These are phyloP conservation scores for Oplegnathus fasciatus DNA, from an alignment of 2,113 vertebrate genomes.

Conservation along the genomic window DNA sequence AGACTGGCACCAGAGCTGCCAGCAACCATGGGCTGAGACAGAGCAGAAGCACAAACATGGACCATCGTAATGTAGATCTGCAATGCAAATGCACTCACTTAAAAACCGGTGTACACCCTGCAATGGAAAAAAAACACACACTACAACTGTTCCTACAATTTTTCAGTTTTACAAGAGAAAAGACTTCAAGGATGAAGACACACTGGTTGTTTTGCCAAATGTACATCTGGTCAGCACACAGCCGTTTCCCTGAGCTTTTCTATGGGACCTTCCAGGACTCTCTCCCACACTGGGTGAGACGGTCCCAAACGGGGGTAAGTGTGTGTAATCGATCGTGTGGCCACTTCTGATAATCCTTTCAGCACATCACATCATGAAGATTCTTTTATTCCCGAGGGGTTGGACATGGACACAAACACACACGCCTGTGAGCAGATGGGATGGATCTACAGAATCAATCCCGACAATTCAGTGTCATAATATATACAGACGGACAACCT, in stretches of 20 bases:
- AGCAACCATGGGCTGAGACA: neutral
- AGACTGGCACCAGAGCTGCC: neutral
- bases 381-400: neutral
- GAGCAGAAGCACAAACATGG: neutral
- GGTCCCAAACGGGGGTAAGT: neutral
- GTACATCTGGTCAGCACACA: too few relatives aligned
- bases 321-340: neutral
- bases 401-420: conserved; percentile 6
- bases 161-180: too few relatives aligned
- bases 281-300: neutral
- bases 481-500: neutral
- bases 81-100: neutral
- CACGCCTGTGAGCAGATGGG: conserved; percentile 13
- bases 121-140: too few relatives aligned
- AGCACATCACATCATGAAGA: conserved; percentile 8
- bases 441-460: conserved; percentile 32
- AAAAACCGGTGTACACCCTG: neutral
- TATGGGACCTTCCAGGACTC: neutral
- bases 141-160: too few relatives aligned
- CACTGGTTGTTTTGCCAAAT: too few relatives aligned
- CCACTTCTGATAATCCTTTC: conserved; percentile 9
- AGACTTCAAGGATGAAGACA: too few relatives aligned
- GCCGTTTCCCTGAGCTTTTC: neutral
- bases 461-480: conserved; percentile 19
- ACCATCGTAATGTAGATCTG: neutral